Conservation (phyloP, 2,797 vertebrate species). For the Epinephelus malabaricus region DNA sequence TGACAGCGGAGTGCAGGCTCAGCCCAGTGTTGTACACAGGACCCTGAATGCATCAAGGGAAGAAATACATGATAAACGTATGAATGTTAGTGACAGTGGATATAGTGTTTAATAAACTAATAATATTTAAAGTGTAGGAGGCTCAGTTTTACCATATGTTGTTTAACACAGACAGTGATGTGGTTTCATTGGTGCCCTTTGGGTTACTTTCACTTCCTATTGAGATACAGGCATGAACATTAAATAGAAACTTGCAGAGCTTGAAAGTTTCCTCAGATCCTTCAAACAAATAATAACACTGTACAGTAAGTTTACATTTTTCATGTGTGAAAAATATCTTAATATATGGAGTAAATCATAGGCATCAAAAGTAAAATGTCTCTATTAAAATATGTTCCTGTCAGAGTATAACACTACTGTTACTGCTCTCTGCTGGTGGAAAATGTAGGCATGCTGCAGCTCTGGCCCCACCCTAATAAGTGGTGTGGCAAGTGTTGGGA, state of each 20-base stretch:
- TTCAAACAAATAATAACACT: neutral
- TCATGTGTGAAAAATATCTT: neutral
- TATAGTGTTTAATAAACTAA: neutral
- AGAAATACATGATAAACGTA: neutral
- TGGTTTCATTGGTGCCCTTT: neutral
- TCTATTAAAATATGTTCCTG: neutral
- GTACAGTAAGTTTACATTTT: neutral
- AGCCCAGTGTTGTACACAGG: neutral
- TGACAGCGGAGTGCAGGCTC: conserved; percentile 5
- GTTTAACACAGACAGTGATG: neutral
- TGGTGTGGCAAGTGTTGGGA: too few relatives aligned
- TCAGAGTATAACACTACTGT: neutral
- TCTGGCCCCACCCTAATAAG: neutral
- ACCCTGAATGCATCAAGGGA: neutral
- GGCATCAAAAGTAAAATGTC: neutral
- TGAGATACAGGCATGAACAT: neutral
- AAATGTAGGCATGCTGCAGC: neutral
- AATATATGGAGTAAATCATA: neutral
- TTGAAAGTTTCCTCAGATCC: neutral
- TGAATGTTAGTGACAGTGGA: neutral
- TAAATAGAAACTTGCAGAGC: conserved; percentile 16
- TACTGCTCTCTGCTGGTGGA: conserved; percentile 36
- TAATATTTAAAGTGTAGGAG: neutral
- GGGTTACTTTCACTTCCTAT: conserved; percentile 38
- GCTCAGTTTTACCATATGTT: neutral